Conservation (phyloP, 2,113 vertebrate genomes). For the Lepus timidus region DNA sequence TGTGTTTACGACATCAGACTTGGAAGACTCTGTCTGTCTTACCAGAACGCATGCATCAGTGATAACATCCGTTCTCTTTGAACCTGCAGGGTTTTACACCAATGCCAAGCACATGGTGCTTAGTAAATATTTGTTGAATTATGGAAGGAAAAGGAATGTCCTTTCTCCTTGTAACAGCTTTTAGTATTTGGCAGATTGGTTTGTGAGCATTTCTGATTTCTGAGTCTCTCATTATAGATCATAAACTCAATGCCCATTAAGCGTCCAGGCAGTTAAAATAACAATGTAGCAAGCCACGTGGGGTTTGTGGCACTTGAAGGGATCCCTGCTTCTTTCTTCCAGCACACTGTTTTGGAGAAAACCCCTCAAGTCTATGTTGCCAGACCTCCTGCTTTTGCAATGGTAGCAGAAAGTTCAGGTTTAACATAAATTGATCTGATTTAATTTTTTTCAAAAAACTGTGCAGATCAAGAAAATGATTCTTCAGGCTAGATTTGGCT, state of each 20-base stretch:
- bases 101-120: not conserved
- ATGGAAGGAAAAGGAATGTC: not conserved
- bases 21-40: not conserved
- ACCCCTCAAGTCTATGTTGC: not conserved
- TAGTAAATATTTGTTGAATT: slow-evolving; percentile 39
- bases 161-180: not conserved
- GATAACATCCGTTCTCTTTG: not conserved
- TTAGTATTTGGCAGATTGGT: not conserved
- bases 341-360: not conserved
- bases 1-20: not conserved
- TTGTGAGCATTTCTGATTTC: slow-evolving; percentile 13
- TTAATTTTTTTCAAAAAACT: slow-evolving; percentile 2
- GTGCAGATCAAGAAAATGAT: not conserved
- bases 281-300: not conserved
- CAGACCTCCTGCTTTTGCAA: not conserved
- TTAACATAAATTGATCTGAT: not conserved
- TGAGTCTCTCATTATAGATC: not conserved
- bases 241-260: not conserved
- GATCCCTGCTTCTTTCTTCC: not conserved
- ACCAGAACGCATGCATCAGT: not conserved
- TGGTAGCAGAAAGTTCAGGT: not conserved
- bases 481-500: not conserved
- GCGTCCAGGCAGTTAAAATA: not conserved
- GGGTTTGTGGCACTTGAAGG: not conserved
- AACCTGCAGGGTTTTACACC: not conserved